Percentiles rank a stretch among this genome's conserved stretches.
Evolutionary conservation across 2,888 invertebrate species (phyloP).

Genomic region (Polyommatus icarus): DNA sequence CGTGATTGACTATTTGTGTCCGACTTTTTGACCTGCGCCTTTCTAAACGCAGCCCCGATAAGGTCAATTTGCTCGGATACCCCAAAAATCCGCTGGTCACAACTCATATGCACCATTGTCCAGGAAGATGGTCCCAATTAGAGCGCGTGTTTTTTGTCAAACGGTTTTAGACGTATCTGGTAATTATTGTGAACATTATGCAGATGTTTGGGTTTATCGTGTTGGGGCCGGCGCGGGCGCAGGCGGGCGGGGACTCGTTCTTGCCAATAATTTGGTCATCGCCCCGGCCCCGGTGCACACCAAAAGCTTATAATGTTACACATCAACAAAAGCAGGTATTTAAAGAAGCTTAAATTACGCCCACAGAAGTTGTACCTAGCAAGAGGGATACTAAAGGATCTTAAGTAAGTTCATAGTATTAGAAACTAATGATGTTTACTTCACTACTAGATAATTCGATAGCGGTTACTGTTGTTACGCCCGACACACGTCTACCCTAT

Average conservation of each 20-base stretch:
- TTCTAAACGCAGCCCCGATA: slow-evolving; percentile 49
- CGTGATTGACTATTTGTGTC: slow-evolving; percentile 79
- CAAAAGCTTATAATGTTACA: slow-evolving; percentile 13
- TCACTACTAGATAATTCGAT: neutral
- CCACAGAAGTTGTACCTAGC: neutral
- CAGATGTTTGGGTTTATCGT: slow-evolving; percentile 12
- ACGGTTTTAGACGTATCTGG: neutral
- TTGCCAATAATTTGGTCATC: slow-evolving; percentile 75
- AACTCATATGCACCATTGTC: neutral
- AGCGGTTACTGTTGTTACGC: neutral
- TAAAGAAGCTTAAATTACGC: neutral
- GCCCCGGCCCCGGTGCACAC: slow-evolving; percentile 50
- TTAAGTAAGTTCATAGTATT: neutral
- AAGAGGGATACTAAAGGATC: neutral
- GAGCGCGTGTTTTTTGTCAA: slow-evolving; percentile 7
- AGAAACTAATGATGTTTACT: neutral
- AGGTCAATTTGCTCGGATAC: neutral
- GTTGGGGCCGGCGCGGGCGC: slow-evolving; percentile 41
- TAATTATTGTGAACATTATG: slow-evolving; percentile 4
- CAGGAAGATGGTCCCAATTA: neutral
- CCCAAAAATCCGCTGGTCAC: neutral
- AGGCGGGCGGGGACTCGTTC: slow-evolving; percentile 58
- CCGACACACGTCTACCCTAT: neutral
- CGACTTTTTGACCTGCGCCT: slow-evolving; percentile 65
- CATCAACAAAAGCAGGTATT: neutral